Conservation (phyloP, 35 echinoderm and acorn worm genomes). For the Heliocidaris tuberculata region DNA sequence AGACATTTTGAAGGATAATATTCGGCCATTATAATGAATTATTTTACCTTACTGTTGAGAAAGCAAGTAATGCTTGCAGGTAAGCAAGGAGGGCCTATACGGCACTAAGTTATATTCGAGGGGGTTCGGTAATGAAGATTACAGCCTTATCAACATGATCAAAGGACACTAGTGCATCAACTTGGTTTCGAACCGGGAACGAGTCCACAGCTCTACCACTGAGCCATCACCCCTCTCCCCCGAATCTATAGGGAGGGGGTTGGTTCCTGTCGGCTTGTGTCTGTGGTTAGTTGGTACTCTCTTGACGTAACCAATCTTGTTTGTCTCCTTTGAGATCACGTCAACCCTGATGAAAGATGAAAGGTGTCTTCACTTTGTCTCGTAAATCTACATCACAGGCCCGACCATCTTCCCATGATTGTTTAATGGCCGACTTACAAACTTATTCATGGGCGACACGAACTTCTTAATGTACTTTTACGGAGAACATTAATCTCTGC, state of each 20-base stretch:
- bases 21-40: no score
- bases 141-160: no score
- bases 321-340: neutral
- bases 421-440: neutral
- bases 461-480: neutral
- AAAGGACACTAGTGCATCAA: no score
- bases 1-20: no score
- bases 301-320: neutral
- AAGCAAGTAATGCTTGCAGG: no score
- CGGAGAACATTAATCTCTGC: neutral
- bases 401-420: neutral
- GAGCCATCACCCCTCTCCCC: no score
- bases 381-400: neutral
- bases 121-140: no score
- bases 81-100: no score
- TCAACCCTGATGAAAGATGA: conserved; percentile 1
- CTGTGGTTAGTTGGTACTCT: neutral
- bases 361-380: neutral
- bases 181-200: no score
- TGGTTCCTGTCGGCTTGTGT: neutral
- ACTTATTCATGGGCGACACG: neutral
- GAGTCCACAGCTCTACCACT: no score
- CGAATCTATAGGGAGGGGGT: neutral
- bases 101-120: no score
- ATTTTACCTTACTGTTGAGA: no score